Evolutionary conservation across 30 jellyfish, hydroid and myxozoan genomes (phyloP).

Genomic region (Phacellophora camtschatica): DNA sequence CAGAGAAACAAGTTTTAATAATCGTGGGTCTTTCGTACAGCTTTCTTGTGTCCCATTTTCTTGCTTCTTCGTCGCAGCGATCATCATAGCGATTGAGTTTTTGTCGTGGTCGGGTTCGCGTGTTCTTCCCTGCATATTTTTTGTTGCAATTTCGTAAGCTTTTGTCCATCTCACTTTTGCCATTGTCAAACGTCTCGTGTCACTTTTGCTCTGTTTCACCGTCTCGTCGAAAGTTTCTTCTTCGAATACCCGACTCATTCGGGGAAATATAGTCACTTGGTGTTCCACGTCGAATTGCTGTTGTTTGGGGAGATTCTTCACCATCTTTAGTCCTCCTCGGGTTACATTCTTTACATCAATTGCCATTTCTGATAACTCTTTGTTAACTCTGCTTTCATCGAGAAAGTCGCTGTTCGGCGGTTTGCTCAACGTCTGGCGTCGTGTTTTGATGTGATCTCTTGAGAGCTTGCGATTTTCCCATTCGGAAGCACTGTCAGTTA

Average conservation of each 20-base stretch:
- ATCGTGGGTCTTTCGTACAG: constrained; percentile 38
- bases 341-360: not conserved
- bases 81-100: not conserved
- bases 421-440: too few species aligned
- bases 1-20: constrained; percentile 35
- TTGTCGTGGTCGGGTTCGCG: not conserved
- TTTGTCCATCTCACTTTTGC: constrained; percentile 46
- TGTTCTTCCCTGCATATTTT: constrained; percentile 29
- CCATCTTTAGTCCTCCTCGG: constrained; percentile 27
- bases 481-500: too few species aligned
- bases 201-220: constrained; percentile 1
- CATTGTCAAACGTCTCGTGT: constrained; percentile 22
- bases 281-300: constrained; percentile 34
- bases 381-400: not conserved
- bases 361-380: not conserved
- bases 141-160: constrained; percentile 41
- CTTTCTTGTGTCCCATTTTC: not conserved
- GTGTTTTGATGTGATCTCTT: too few species aligned
- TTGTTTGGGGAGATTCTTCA: constrained; percentile 40
- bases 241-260: constrained; percentile 14
- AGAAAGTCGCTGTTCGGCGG: too few species aligned
- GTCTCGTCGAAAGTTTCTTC: constrained; percentile 1
- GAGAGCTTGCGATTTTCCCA: too few species aligned
- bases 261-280: constrained; percentile 41
- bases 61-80: not conserved